A percentile compares a stretch with the other conserved stretches of the same genome.
phyloP scores from a whole-genome alignment of 2,797 vertebrate genomes.

The Cirrhinus mrigala region DNA sequence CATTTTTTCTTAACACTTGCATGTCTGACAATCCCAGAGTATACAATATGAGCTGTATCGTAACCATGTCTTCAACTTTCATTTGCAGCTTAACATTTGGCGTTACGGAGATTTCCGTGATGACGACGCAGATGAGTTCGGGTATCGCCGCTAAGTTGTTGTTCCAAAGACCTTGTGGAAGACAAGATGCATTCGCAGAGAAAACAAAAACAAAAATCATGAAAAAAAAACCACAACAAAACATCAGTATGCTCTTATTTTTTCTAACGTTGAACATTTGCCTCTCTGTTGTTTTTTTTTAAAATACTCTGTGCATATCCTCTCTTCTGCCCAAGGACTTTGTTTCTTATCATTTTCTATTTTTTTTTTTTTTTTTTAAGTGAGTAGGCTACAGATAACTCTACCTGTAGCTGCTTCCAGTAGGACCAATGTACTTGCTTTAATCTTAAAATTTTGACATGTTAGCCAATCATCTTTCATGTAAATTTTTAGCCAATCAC shows the following conservation, averaged over 20 bases:
- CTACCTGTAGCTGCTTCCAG: constrained; percentile 38
- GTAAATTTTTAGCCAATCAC: constrained; percentile 46
- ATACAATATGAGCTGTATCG: background rate
- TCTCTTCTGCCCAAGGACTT: constrained; percentile 51
- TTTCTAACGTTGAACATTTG: constrained; percentile 64
- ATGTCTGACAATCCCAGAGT: background rate
- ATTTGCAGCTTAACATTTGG: constrained; percentile 91
- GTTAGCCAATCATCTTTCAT: constrained; percentile 43
- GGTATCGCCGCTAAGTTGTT: constrained; percentile 86
- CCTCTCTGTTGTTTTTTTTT: constrained; percentile 51
- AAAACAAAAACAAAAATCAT: constrained; percentile 48
- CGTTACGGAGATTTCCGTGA: constrained; percentile 96
- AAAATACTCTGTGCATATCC: constrained; percentile 52
- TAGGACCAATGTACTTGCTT: constrained; percentile 57
- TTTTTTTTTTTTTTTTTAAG: constrained; percentile 30
- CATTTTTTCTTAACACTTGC: background rate
- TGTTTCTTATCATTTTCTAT: constrained; percentile 30
- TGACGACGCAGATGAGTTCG: constrained; percentile 93
- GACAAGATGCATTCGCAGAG: constrained; percentile 65
- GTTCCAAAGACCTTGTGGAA: constrained; percentile 81
- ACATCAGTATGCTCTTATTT: constrained; percentile 69
- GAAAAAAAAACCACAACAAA: constrained; percentile 60
- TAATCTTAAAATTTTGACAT: constrained; percentile 40
- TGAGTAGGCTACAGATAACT: constrained; percentile 29
- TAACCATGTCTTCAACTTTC: background rate